These are phyloP conservation scores for Notamacropus eugenii DNA, from an alignment of 2,797 vertebrate species.

Conservation along the genomic window DNA sequence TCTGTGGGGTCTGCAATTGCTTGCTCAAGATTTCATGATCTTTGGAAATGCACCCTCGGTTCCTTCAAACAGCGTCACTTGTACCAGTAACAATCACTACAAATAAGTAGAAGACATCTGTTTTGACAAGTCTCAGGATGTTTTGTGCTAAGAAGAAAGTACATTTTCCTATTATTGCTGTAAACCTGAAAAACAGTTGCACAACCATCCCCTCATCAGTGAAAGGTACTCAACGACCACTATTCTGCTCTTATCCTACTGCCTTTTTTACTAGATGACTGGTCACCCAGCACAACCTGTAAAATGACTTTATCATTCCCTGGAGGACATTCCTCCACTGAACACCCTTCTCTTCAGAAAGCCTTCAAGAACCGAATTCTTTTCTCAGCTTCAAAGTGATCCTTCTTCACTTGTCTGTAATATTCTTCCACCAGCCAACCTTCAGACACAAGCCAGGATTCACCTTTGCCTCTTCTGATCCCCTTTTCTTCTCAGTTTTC, in stretches of 20 bases:
- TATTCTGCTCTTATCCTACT: not conserved
- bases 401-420: not conserved
- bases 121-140: not conserved
- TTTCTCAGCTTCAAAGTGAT: not conserved
- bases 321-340: not conserved
- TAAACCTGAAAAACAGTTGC: not conserved
- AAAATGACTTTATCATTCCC: not conserved
- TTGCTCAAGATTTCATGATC: not conserved
- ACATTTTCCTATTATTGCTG: not conserved
- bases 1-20: not conserved
- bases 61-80: not conserved
- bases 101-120: not conserved
- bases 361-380: not conserved
- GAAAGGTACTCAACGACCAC: not conserved
- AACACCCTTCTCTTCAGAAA: not conserved
- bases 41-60: not conserved
- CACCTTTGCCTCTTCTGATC: not conserved
- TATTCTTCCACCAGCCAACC: not conserved
- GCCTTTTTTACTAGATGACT: not conserved
- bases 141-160: not conserved
- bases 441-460: not conserved
- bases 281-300: not conserved
- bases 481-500: not conserved
- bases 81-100: not conserved
- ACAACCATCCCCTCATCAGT: not conserved